Percentiles rank a stretch among this genome's conserved stretches.
These are phyloP conservation scores for Caranx ignobilis DNA, from an alignment of 2,113 vertebrate species.

Conservation along the genomic window DNA sequence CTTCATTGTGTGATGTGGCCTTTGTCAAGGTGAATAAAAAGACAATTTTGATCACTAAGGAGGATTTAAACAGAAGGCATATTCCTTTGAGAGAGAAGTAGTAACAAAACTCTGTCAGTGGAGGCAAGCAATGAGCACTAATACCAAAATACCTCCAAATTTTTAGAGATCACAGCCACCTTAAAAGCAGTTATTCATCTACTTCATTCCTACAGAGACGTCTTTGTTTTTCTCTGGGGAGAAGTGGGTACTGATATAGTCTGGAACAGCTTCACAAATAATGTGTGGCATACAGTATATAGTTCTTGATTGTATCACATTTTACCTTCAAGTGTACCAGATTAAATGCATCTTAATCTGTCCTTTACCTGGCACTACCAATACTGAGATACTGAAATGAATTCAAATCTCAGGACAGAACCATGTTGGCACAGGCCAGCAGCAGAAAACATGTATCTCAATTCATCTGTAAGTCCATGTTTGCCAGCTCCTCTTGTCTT, in stretches of 20 bases:
- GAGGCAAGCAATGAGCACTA: neutral
- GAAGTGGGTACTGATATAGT: neutral
- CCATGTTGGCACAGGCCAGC: too few relatives aligned
- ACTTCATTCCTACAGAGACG: neutral
- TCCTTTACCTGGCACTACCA: neutral
- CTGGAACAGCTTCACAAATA: neutral
- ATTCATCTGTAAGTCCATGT: neutral
- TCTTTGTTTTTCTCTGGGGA: neutral
- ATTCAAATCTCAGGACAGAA: constrained; percentile 7
- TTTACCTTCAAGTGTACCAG: too few relatives aligned
- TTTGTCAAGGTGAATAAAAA: neutral
- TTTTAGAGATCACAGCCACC: neutral
- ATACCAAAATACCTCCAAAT: neutral
- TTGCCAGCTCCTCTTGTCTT: neutral
- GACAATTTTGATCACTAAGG: neutral
- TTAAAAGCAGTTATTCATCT: constrained; percentile 4
- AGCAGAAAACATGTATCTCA: neutral
- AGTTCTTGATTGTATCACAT: too few relatives aligned
- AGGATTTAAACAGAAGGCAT: neutral
- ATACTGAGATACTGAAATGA: neutral
- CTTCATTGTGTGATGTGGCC: neutral
- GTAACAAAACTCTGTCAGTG: neutral
- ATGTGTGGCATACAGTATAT: too few relatives aligned
- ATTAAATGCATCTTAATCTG: neutral
- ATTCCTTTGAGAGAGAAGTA: constrained; percentile 1